phyloP scores from a whole-genome alignment of 2,888 invertebrate species.

The Agonopterix heracliana region DNA sequence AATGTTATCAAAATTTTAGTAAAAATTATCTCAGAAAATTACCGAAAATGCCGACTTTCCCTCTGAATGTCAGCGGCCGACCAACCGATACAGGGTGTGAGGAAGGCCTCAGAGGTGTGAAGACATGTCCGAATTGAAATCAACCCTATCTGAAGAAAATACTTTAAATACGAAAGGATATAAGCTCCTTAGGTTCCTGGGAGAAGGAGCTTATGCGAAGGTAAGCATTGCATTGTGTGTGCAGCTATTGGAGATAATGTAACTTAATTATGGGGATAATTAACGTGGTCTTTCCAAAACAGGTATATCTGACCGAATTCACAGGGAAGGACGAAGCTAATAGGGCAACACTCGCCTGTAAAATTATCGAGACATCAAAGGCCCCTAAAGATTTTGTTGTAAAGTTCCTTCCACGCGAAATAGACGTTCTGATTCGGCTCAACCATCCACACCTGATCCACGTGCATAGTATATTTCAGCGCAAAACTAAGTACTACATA shows the following conservation, averaged over 20 bases:
- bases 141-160: slow-evolving; percentile 62
- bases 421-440: slow-evolving; percentile 83
- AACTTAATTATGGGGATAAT: not conserved
- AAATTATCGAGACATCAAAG: slow-evolving; percentile 82
- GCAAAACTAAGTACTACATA: slow-evolving; percentile 83
- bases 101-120: no score
- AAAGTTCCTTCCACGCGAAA: slow-evolving; percentile 89
- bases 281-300: slow-evolving; percentile 12
- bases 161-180: slow-evolving; percentile 76
- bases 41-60: slow-evolving; percentile 47
- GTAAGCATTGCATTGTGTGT: slow-evolving; percentile 44
- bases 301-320: slow-evolving; percentile 65
- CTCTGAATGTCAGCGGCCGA: slow-evolving; percentile 29
- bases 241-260: slow-evolving; percentile 1
- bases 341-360: slow-evolving; percentile 78
- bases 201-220: slow-evolving; percentile 89
- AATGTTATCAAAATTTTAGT: slow-evolving; percentile 36
- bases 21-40: slow-evolving; percentile 28
- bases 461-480: slow-evolving; percentile 85
- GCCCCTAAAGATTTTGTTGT: slow-evolving; percentile 86
- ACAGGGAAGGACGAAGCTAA: slow-evolving; percentile 36
- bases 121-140: slow-evolving; percentile 62
- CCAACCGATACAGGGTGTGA: slow-evolving; percentile 21
- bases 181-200: slow-evolving; percentile 78
- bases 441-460: slow-evolving; percentile 88